Base-by-base conservation (phyloP, 2,888 invertebrate genomes). In the Amiota minor region DNA sequence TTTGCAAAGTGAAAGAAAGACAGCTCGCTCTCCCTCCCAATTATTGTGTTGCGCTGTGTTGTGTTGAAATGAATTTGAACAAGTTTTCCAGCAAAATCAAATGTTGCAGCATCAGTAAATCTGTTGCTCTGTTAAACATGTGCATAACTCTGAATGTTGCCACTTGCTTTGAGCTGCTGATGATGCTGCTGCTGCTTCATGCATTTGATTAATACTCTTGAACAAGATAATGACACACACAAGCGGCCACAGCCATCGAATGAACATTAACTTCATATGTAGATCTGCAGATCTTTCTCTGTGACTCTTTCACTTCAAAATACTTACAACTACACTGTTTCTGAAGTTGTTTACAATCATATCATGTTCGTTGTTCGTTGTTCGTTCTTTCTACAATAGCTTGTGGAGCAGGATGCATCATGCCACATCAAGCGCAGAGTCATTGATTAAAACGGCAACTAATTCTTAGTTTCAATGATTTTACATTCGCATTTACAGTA, bases 81-180 rank as follows among this genome's bases (percentile, higher is more conserved):
- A 68, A 16, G 56, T 59, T 59, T 35, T 35, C 35, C 6, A 35
- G 56, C 56, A 59, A n/a, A 68, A 68, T 53, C 53, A 68, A 53
- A 18, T 18, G 56, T 72, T 72, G 74, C 35, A 74, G 75, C 69
- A 75, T 76, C 72, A 74, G 73, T 74, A 71, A 72, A 73, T 76
- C 61, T 73, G 62, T 16, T 68, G 79, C 81, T 79, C 79, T 79
- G 77, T 76, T 79, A 76, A 69, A 73, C 80, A 80, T 35, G 45
- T 46, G 67, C 53, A 62, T 35, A 18, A 62, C 35, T 35, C 35
- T 35, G 35, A 35, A 35, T 35, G 35, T 35, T 35, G 35, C 35
- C 35, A 35, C 2, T 35, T 35, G 35, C 35, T 35, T 35, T 35
- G 35, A 35, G 35, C 35, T 35, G 35, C 35, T 35, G 35, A 1